phyloP scores from a whole-genome alignment of 1,140 invertebrate genomes.

The Trichoplusia ni region DNA sequence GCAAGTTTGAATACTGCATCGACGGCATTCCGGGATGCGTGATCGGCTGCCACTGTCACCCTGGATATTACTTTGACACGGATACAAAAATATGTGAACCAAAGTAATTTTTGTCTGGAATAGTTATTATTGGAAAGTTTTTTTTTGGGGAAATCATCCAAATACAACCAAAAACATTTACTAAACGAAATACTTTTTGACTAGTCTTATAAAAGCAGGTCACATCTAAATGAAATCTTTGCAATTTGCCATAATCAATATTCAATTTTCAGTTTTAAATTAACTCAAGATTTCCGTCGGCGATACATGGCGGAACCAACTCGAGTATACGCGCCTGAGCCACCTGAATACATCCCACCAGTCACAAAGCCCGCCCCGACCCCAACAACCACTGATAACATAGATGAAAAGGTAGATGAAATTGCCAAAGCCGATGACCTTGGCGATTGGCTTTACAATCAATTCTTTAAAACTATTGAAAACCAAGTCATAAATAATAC shows the following conservation, averaged over 20 bases:
- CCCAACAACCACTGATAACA: conserved; percentile 26
- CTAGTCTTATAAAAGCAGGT: no score
- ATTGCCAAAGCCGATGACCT: conserved; percentile 64
- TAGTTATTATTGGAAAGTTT: no score
- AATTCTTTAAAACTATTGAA: conserved; percentile 75
- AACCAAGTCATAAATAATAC: conserved; percentile 69
- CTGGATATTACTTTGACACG: conserved; percentile 73
- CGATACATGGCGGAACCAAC: conserved; percentile 44
- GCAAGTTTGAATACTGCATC: conserved; percentile 73
- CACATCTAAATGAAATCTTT: no score
- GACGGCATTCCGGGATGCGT: conserved; percentile 67
- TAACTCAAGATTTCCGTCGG: conserved; percentile 52
- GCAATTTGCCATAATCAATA: conserved; percentile 2
- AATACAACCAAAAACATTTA: no score
- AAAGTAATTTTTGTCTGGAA: conserved; percentile 55
- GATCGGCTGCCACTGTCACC: conserved; percentile 69
- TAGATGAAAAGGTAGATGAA: conserved; percentile 49
- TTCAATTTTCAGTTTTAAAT: conserved; percentile 54
- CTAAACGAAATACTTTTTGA: no score
- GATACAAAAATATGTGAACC: conserved; percentile 73
- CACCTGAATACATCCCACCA: not conserved
- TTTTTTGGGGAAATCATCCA: no score
- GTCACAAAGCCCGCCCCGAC: not conserved
- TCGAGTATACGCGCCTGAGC: conserved; percentile 17
- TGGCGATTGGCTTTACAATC: conserved; percentile 73